phyloP scores from a whole-genome alignment of 2,797 vertebrate species.

The Discoglossus pictus region DNA sequence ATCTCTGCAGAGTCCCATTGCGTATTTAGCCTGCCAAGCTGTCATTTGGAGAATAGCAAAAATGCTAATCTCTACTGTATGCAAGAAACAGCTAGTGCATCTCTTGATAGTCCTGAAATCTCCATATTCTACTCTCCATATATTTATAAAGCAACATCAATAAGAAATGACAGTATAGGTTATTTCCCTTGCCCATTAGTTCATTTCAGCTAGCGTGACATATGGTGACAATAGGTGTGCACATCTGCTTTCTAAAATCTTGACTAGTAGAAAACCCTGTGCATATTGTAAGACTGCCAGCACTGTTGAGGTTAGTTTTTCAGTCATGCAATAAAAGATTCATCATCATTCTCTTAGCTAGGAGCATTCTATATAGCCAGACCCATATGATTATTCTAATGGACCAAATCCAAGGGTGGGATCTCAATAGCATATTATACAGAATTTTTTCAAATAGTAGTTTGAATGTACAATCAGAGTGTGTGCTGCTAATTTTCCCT shows the following conservation, averaged over 20 bases:
- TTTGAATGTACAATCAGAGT: not conserved
- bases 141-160: constrained; percentile 48
- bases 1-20: not conserved
- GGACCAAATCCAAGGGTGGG: constrained; percentile 18
- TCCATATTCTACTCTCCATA: constrained; percentile 19
- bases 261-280: constrained; percentile 10
- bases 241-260: constrained; percentile 49
- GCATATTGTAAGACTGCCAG: constrained; percentile 37
- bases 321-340: constrained; percentile 43
- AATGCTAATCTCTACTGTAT: constrained; percentile 7
- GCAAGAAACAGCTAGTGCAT: not conserved
- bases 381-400: constrained; percentile 15
- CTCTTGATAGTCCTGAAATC: constrained; percentile 5
- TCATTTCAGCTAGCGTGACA: constrained; percentile 47
- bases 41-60: constrained; percentile 2
- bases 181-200: constrained; percentile 45
- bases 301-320: constrained; percentile 34
- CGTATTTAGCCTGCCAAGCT: not conserved
- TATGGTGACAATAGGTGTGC: constrained; percentile 52
- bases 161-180: constrained; percentile 45
- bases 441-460: constrained; percentile 23
- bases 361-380: constrained; percentile 34
- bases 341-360: constrained; percentile 35
- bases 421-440: constrained; percentile 1
- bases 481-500: not conserved